phyloP scores from a whole-genome alignment of 2,113 vertebrate species.

The Apodemus speciosus region DNA sequence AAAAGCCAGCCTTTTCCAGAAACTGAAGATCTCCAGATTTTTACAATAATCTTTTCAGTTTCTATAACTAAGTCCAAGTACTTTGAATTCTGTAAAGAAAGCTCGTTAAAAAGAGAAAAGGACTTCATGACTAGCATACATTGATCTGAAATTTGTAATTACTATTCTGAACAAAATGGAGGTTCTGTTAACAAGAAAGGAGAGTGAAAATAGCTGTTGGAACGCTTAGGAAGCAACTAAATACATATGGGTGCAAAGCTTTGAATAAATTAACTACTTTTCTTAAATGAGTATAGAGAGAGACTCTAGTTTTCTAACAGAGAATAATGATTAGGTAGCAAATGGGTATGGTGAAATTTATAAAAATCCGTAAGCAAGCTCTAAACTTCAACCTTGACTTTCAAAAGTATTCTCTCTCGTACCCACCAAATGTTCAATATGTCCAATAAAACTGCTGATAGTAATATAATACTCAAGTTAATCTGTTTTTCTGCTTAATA shows the following conservation, averaged over 20 bases:
- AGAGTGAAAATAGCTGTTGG: not conserved
- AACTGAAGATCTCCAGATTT: not conserved
- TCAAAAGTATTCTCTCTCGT: not conserved
- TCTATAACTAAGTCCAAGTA: not conserved
- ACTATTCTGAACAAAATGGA: constrained; percentile 18
- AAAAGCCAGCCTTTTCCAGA: not conserved
- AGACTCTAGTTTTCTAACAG: constrained; percentile 15
- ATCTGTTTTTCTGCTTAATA: not conserved
- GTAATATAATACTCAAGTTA: not conserved
- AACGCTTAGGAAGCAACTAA: not conserved
- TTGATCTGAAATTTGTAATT: not conserved
- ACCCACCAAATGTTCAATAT: not conserved
- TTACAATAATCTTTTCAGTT: not conserved
- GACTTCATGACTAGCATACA: not conserved
- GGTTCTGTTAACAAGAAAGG: not conserved
- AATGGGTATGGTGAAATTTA: not conserved
- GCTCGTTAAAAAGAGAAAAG: not conserved
- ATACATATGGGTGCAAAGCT: not conserved
- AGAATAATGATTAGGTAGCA: not conserved
- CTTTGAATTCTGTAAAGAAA: not conserved
- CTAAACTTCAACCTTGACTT: not conserved
- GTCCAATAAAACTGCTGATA: not conserved
- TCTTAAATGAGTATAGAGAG: constrained; percentile 36
- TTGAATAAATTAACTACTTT: not conserved
- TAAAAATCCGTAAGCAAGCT: not conserved